Evolutionary conservation across 2,888 invertebrate genomes (phyloP), one percentile per base, ranked within the genome.

Genomic region (Melipona bicolor): DNA sequence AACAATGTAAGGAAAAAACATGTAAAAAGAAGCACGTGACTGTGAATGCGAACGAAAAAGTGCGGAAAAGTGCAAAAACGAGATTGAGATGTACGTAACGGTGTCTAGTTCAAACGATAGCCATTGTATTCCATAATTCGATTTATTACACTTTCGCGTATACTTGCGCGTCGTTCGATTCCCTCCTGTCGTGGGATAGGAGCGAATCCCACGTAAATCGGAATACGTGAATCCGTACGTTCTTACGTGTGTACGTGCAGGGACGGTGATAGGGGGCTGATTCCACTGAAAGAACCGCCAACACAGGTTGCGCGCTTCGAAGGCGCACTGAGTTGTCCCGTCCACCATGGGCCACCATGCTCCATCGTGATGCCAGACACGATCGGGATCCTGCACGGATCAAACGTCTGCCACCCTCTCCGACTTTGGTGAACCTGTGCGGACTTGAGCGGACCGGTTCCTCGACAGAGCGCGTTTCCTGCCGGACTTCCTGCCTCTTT

Each of bases 281-380:
- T 62, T 36, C 49, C 13, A 27, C 32, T 64, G 36, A 68, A 69
- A 76, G 70, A 56, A 65, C 56, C 83, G 74, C 75, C 85, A 78
- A 87, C 87, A 88, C 88, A 87, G 88, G 88, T 87, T 43, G 90
- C 88, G 88, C 89, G 71, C 67, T 74, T 68, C 27, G 79, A 81
- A 84, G 83, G 83, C 87, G 90, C 88, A 85, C 82, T 79, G 69
- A 64, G 56, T 61, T 69, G 67, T 56, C 85, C 86, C 84, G 88
- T 81, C 90, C 90, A 89, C 81, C 79, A 74, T 83, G 79, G 52
- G 78, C 79, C 79, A 72, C 75, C 68, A 78, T 83, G 61, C 83
- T 71, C 70, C 77, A 73, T 74, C 64, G 54, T 77, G 59, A 27
- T 78, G 80, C 64, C 83, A 56, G 73, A 83, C 83, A 85, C 81